Evolutionary conservation across 2,113 vertebrate genomes (phyloP).

Genomic region (Amphiprion ocellaris): DNA sequence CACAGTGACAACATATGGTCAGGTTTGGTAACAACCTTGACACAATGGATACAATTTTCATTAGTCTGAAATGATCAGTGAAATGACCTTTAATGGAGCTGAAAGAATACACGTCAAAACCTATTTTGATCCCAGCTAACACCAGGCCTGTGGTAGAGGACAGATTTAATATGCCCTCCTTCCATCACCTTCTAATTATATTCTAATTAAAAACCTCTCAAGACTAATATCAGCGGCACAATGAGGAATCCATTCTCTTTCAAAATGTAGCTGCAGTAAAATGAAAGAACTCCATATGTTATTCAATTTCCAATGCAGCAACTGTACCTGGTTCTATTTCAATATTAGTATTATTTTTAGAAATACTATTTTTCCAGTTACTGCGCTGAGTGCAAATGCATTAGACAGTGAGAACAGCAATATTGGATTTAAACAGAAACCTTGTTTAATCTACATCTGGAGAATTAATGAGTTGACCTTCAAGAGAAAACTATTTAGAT

Average conservation of each 20-base stretch:
- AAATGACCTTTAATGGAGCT: conserved; percentile 21
- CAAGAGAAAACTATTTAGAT: not conserved
- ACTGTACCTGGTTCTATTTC: too few relatives aligned
- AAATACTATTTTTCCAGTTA: not conserved
- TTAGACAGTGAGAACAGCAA: too few relatives aligned
- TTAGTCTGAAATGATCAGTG: not conserved
- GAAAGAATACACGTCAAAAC: conserved; percentile 4
- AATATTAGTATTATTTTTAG: too few relatives aligned
- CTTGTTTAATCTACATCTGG: not conserved
- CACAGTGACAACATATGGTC: not conserved
- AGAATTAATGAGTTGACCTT: not conserved
- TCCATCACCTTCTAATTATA: conserved; percentile 36
- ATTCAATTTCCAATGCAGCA: too few relatives aligned
- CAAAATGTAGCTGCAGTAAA: not conserved
- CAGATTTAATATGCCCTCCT: conserved; percentile 41
- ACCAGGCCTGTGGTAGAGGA: conserved; percentile 27
- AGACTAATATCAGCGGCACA: conserved; percentile 12
- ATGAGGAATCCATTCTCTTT: not conserved
- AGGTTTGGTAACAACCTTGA: not conserved
- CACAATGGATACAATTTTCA: not conserved
- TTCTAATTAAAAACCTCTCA: conserved; percentile 33
- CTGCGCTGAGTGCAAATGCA: not conserved
- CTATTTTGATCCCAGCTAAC: not conserved
- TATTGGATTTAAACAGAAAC: not conserved
- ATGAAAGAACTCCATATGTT: not conserved